Base-by-base conservation (phyloP, 2,797 vertebrate genomes). In the Gymnothorax reevesii region DNA sequence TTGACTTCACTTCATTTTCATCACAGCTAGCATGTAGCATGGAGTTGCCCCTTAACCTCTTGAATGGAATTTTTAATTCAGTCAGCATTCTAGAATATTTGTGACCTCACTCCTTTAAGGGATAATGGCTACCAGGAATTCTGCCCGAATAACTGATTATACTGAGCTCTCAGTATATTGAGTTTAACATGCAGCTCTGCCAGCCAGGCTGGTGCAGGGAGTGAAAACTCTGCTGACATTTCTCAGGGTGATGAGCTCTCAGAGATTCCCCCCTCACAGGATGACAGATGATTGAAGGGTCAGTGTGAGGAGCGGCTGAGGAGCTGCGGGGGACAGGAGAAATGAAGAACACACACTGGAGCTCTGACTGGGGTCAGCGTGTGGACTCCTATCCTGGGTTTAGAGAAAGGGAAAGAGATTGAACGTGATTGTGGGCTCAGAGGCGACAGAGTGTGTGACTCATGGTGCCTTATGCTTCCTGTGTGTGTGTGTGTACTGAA, bases 371-470 rank as follows among this genome's bases (percentile, higher is more conserved):
- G 17, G 33, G 83, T 84, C 49, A 25, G 62, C 55, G 75, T 4
- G 20, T 55, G 33, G 3, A 54, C 84, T 85, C 42, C 27, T 10
- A 75, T 62, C 66, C 82, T 52, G 69, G 69, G 10, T 33, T 83
- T 59, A 10, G 13, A 13, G 13, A 57, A 33, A n/a, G 8, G 69
- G 66, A 75, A 54, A 57, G 57, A 33, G 82, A 22, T 20, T 52
- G 4, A 84, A 62, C 57, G 33, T 42, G 25, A 42, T 64, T 49
- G 33, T 64, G 55, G 85, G 15, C 71, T 25, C 59, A 77, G 27
- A 17, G 33, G 86, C 33, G 73, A 54, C 83, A 33, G 82, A 66
- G 64, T 54, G 55, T 25, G 13, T 73, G 86, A 75, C 54, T 87
- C 57, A 83, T 25, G 27, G 17, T 27, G 54, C 80, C 69, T 60